Conservation (phyloP, 2,113 vertebrate genomes). For the Xiphorhynchus elegans region DNA sequence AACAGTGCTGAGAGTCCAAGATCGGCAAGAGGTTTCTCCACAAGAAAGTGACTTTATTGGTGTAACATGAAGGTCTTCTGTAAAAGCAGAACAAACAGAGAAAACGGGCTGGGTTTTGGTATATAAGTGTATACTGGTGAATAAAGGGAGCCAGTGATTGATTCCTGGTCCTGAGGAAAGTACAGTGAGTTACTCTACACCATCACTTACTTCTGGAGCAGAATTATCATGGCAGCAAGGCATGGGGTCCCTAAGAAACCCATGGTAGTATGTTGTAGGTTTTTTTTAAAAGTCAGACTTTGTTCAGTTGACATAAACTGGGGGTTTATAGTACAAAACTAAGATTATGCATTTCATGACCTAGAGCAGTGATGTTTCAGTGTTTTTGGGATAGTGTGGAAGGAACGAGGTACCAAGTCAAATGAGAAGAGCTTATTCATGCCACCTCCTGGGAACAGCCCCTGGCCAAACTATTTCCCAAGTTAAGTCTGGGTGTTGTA, state of each 20-base stretch:
- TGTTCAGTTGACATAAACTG: background rate
- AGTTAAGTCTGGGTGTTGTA: background rate
- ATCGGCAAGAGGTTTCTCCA: background rate
- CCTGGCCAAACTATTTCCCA: background rate
- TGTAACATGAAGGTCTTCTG: background rate
- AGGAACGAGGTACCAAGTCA: background rate
- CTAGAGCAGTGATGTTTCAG: background rate
- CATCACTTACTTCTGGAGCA: background rate
- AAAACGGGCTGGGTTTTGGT: background rate
- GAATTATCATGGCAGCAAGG: background rate
- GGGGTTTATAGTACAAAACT: background rate
- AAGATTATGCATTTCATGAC: background rate
- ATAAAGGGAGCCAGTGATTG: background rate
- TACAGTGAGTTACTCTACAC: background rate
- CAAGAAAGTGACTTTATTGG: background rate
- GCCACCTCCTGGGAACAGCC: background rate
- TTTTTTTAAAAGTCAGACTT: background rate
- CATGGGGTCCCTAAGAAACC: background rate
- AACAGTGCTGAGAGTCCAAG: background rate
- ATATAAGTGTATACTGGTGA: background rate
- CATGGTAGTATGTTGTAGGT: accelerated
- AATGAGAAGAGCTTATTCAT: background rate
- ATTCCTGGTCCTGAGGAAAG: background rate
- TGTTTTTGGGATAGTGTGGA: background rate
- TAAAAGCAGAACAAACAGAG: background rate